Base-by-base conservation (phyloP, 2,888 invertebrate genomes). In the Dicranocentrus wangi region DNA sequence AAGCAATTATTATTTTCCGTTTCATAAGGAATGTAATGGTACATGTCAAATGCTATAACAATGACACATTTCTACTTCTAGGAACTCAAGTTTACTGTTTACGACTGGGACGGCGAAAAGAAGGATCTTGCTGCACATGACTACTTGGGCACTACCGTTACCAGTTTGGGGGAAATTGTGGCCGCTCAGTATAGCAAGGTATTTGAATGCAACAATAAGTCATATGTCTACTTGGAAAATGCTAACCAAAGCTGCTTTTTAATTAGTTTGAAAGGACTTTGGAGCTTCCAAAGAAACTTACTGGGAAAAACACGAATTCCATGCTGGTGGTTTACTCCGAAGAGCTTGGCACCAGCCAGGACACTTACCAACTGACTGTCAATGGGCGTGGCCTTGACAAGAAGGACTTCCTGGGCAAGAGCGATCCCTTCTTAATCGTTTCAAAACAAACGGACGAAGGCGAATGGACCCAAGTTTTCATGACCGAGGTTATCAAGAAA, bases 321-420 rank as follows among this genome's bases (percentile, higher is more conserved):
- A 58, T 69, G 5, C 51, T 86, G 21, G 28, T 81, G 1, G 82
- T 87, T 10, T 82, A 87, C 51, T 83, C 86, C 0, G 87, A 87
- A 77, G 87, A 87, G 47, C 39, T 87, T 27, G 85, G 85, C 7
- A 51, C 53, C 10, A 86, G 85, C 70, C 87, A 90, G 87, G 89
- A 90, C 79, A 84, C 87, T 2, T 85, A 88, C 17, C 87, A 87
- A n/a, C 79, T 90, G 69, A 88, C 89, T 55, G 87, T 89, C 23
- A 87, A 86, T 84, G 90, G 87, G 3, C 84, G 85, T 28, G 89
- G 89, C 43, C 85, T 90, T 69, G 90, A 90, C 83, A 89, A 89
- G 84, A 90, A 90, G 84, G 90, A 90, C 86, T 88, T 90, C 81
- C 88, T 90, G 82, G 90, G 90, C 7, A 90, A 90, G 85, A 90